Evolutionary conservation across 37 sponge, comb jelly and placozoan species (phyloP), one percentile per base, ranked within the genome.

Genomic region (Oopsacas minuta): DNA sequence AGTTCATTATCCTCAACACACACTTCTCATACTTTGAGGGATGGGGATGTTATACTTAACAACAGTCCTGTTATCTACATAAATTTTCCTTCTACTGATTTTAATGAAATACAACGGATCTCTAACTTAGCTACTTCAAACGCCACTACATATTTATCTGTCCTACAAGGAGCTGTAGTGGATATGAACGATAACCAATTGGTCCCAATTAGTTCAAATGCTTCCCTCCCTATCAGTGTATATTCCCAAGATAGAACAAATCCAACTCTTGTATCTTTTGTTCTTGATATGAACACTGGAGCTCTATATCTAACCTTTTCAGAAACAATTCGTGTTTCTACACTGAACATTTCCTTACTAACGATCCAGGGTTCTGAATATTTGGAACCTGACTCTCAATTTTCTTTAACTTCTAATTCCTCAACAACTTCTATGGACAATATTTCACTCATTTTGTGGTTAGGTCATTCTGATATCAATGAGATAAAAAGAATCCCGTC

Each of bases 291-390:
- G 96, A 82, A 95, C 34, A 17, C 52, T 22, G 93, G 93, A 0
- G 34, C 85, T 0, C 87, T 95, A 0, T 61, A 90, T 82, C 82
- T 95, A 1, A 88, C 86, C 22, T 95, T 92, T 83, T 90, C 87
- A 83, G 96, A 95, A 52, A 95, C 96, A 39, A 91, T 95, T 15
- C 92, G 88, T 36, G 86, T 90, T 17, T 91, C 88, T 38, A 93
- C 92, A 23, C 39, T 95, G 36, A 88, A 87, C 52, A 46, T 84
- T 0, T 88, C 89, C 1, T 83, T 83, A 36, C 85, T 95, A n/a
- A 92, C 91, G 0, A 81, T 95, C 35, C 96, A 95, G 61, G 85
- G 85, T 61, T 39, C 87, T 85, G 35, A 82, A 28, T 61, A 84
- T 1, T 52, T 51, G 0, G 86, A 83, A 1, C 83, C 85, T 37